phyloP scores from a whole-genome alignment of 2,888 invertebrate genomes.

The Dermolepida albohirtum region DNA sequence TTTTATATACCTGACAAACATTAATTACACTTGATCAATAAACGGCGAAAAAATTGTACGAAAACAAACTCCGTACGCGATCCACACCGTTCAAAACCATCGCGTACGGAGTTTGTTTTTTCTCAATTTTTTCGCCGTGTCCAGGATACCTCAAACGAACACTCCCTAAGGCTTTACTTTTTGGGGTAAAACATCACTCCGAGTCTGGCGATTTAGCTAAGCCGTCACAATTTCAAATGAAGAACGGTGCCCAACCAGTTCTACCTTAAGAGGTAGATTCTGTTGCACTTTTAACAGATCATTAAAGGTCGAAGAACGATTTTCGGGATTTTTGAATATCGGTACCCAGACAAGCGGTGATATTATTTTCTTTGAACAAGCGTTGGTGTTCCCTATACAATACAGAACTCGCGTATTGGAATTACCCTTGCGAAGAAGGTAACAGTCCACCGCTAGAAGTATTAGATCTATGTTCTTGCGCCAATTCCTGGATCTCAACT shows the following conservation, averaged over 20 bases:
- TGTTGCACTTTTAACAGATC: slow-evolving; percentile 50
- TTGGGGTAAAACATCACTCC: slow-evolving; percentile 53
- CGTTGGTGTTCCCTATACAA: slow-evolving; percentile 68
- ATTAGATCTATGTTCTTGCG: slow-evolving; percentile 62
- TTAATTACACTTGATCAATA: too few species aligned
- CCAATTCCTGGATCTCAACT: slow-evolving; percentile 56
- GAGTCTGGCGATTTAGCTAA: slow-evolving; percentile 55
- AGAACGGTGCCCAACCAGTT: slow-evolving; percentile 50
- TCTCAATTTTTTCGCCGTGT: too few species aligned
- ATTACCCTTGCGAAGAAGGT: slow-evolving; percentile 64
- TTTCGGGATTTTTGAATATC: slow-evolving; percentile 67
- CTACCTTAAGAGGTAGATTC: slow-evolving; percentile 54
- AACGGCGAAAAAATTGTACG: too few species aligned
- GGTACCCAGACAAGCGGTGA: slow-evolving; percentile 62
- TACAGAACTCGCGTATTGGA: slow-evolving; percentile 65
- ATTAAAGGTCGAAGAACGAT: slow-evolving; percentile 55
- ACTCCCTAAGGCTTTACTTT: slow-evolving; percentile 53
- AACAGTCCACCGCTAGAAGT: slow-evolving; percentile 58
- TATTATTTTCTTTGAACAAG: slow-evolving; percentile 66
- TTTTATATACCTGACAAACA: too few species aligned
- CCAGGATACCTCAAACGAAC: too few species aligned
- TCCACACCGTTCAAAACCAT: too few species aligned
- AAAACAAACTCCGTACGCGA: too few species aligned
- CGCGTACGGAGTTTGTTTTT: too few species aligned
- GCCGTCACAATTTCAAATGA: slow-evolving; percentile 54